Base-by-base conservation (phyloP, 2,113 vertebrate genomes). In the Myanophis thanlyinensis region DNA sequence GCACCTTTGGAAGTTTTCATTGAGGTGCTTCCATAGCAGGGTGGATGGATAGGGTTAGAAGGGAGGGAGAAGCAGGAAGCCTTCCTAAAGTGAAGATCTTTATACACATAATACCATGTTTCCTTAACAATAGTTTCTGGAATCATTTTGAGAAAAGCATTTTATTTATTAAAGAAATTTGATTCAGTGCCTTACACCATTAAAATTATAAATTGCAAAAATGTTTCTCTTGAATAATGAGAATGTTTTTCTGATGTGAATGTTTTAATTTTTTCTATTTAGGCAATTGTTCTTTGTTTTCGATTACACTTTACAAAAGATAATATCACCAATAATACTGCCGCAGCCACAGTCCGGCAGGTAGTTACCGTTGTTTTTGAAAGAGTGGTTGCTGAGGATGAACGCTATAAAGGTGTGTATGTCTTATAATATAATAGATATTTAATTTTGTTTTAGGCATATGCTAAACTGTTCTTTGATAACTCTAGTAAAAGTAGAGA, bases 241-340 rank as follows among this genome's bases (percentile, higher is more conserved):
- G 54, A 93, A 59, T 85, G 92, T 93, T 73, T 35, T 25, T 84
- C 53, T 80, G 22, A 54, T 90, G 87, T 30, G 52, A 92, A 59
- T 85, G 92, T 93, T 73, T 85, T 94, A 49, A n/a, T 95, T 51
- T 91, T 92, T 3, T 91, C 87, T 95, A 3, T 88, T 92, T 96
- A 99, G 99, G 99, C 99, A 94, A 99, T 99, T 85, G 99, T 99
- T 73, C 98, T 99, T 96, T 99, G 99, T 96, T 99, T 99, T 97
- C 98, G 99, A 47, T 98, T 99, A 46, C 99, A 99, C 96, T 99
- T 99, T 97, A 99, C 99, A 91, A 99, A 99, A 98, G 99, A 99
- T 98, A 99, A 98, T 95, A 99, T 99, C 97, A 99, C 99, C 85
- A 99, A 99, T 97, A 99, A 99, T 97, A 99, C 99, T 0, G 99